Evolutionary conservation across 1,140 invertebrate species (phyloP).

Genomic region (Drosophila triauraria): DNA sequence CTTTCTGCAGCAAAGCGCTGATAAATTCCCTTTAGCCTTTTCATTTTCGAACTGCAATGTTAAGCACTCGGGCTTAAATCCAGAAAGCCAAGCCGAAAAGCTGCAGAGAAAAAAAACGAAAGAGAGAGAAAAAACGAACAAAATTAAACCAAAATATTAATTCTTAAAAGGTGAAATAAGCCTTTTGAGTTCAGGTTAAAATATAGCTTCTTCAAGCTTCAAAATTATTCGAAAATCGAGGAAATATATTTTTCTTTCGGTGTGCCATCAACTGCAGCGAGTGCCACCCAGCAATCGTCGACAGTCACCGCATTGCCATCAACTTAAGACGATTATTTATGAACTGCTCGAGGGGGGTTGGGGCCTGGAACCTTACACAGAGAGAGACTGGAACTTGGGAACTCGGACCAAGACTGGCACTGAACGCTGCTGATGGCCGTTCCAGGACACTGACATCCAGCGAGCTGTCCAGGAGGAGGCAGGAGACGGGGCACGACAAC

Average conservation of each 20-base stretch:
- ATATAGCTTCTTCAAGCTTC: too few relatives aligned
- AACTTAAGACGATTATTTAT: constrained; percentile 85
- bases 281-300: constrained; percentile 56
- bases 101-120: constrained; percentile 38
- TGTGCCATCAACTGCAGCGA: constrained; percentile 51
- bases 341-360: constrained; percentile 63
- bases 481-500: constrained; percentile 31
- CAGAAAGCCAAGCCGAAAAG: constrained; percentile 54
- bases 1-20: constrained; percentile 49
- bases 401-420: background rate
- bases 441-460: constrained; percentile 77
- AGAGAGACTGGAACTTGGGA: constrained; percentile 17
- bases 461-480: background rate
- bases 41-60: constrained; percentile 57
- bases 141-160: too few relatives aligned
- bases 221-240: too few relatives aligned
- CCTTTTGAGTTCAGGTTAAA: too few relatives aligned
- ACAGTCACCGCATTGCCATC: constrained; percentile 71
- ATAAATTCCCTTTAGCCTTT: constrained; percentile 38
- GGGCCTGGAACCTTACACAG: background rate
- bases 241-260: constrained; percentile 9
- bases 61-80: constrained; percentile 35
- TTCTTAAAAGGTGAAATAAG: too few relatives aligned
- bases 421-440: constrained; percentile 53
- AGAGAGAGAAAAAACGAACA: too few relatives aligned